Percentiles rank a stretch among this genome's conserved stretches.
Evolutionary conservation across 2,797 vertebrate species (phyloP).

Genomic region (Orientallactaga sibirica): DNA sequence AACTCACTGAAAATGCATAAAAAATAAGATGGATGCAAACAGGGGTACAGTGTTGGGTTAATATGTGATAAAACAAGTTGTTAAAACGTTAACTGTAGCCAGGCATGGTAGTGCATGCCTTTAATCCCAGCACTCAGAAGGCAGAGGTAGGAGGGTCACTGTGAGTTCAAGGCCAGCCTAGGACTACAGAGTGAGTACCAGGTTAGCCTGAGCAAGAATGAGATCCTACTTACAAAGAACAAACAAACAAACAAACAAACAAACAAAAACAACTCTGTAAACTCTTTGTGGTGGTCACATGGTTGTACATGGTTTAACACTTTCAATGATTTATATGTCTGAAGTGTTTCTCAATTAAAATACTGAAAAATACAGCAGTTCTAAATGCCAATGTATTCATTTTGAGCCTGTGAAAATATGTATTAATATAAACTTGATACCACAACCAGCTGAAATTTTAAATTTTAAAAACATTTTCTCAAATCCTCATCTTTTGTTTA

Average conservation of each 20-base stretch:
- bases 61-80: not conserved
- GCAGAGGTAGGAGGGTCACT: no score
- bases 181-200: no score
- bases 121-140: no score
- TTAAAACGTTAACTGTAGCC: not conserved
- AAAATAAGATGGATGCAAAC: not conserved
- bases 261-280: no score
- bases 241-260: no score
- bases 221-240: no score
- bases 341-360: conserved; percentile 29
- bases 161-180: no score
- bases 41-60: rapidly evolving
- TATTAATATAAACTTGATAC: conserved; percentile 28
- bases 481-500: not conserved
- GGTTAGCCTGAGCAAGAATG: no score
- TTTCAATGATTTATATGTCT: not conserved
- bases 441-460: not conserved
- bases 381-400: conserved; percentile 2
- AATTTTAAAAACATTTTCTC: conserved; percentile 30
- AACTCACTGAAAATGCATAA: not conserved
- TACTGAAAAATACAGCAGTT: not conserved
- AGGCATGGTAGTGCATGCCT: no score
- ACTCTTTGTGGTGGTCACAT: not conserved
- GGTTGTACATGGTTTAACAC: not conserved
- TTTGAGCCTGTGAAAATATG: not conserved